Base-by-base conservation (phyloP, 2,113 vertebrate genomes). In the Erythrolamprus reginae region DNA sequence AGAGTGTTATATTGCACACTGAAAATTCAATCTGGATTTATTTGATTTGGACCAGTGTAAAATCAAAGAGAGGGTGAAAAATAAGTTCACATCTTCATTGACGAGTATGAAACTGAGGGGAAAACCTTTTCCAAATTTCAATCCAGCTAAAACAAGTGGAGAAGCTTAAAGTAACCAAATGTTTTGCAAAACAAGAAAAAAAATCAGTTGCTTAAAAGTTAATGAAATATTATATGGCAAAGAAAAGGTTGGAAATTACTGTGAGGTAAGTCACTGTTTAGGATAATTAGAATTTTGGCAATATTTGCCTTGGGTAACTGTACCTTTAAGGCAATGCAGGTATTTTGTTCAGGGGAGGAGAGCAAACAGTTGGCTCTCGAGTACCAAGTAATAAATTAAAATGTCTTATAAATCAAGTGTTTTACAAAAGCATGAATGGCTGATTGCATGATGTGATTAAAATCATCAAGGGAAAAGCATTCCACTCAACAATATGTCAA, bases 381-480 rank as follows among this genome's bases (percentile, higher is more conserved):
- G 84, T 86, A 92, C 88, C 0, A 58, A 0, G 65, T 94, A 91
- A 93, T 82, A 88, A 91, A 15, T 0, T 89, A 93, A 94, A 90
- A n/a, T 53, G 95, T 88, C 90, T 23, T 45, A 92, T 94, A 95
- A 96, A 95, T 91, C 92, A 92, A 93, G 86, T 82, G 87, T 45
- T 95, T 94, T 90, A 91, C 91, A 93, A 91, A 94, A 93, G n/a
- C 19, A 0, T 33, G 65, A 95, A 88, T 88, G 93, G 88, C 89
- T 94, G 91, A 91, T 92, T 95, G 94, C 93, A 93, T 88, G 88
- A 65, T 84, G 88, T 90, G 91, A 95, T 95, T 93, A 91, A 94
- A 95, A 95, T 94, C 91, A 83, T 82, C 28, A 87, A 91, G 94
- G 87, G 92, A 93, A 95, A 96, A 95, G 70, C 82, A 87, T 93